Evolutionary conservation across 92 coral and sea anemone species (phyloP).

Genomic region (Parazoanthus darwini): DNA sequence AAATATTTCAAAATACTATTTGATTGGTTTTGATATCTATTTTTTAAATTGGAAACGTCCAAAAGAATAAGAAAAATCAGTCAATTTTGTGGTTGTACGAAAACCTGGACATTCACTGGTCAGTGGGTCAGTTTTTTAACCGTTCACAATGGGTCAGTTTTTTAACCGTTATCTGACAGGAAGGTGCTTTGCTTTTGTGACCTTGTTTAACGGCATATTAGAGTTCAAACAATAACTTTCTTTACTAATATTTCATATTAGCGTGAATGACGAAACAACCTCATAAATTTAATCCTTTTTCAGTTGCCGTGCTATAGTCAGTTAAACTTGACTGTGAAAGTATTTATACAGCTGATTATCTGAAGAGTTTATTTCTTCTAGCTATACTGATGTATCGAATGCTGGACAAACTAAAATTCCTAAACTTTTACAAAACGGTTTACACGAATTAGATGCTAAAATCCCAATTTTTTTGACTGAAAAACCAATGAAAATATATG

Average conservation of each 20-base stretch:
- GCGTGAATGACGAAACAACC: too few species aligned
- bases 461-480: not conserved
- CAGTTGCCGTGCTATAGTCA: too few species aligned
- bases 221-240: too few species aligned
- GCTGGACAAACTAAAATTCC: not conserved
- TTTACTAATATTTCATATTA: too few species aligned
- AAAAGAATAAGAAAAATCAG: not conserved
- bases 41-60: not conserved
- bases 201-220: not conserved
- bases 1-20: too few species aligned
- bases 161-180: not conserved
- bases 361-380: not conserved
- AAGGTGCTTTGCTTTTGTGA: not conserved
- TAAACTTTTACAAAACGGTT: not conserved
- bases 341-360: too few species aligned
- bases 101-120: not conserved
- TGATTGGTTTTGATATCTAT: not conserved
- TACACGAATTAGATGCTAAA: not conserved
- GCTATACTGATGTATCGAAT: not conserved
- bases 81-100: not conserved
- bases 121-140: not conserved
- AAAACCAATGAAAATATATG: not conserved
- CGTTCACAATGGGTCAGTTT: not conserved
- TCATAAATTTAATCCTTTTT: too few species aligned
- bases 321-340: too few species aligned